Evolutionary conservation across 2,797 vertebrate species (phyloP), one percentile per base, ranked within the genome.

Genomic region (Sebastes reedi): DNA sequence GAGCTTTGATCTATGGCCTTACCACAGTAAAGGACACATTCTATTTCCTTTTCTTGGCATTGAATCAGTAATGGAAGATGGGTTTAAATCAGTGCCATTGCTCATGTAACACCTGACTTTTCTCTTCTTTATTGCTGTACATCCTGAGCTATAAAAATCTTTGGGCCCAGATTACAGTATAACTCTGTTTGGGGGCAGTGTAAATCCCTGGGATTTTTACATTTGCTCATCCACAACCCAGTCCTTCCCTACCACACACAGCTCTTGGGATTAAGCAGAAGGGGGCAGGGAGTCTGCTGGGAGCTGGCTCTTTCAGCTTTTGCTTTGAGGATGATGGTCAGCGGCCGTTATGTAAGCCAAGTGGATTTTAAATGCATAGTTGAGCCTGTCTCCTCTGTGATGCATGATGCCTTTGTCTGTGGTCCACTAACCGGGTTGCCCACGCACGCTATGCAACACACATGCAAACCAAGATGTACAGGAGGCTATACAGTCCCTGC

Each of bases 191-290:
- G 74, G 72, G 80, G 82, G 74, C 83, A 87, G 91, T 77, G 87
- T 91, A 95, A 94, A 95, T 94, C 94, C 92, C 85, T 64, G 68
- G 87, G 81, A 94, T 92, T 94, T 94, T 91, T 91, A 89, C 87
- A 92, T 94, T 90, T 90, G 88, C 87, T 90, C 82, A 87, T 85
- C 82, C 80, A 80, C 85, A 80, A 84, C 80, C 88, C 88, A 89
- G 86, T 86, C 83, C 10, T 81, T 88, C 77, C 61, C 81, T 69
- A 76, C 72, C 67, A 75, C 84, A 82, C 84, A 83, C 82, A 88
- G 83, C 89, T 91, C 88, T 87, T 79, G 88, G 92, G 94, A 95
- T 93, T 94, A 94, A 93, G 87, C 71, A 66, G 89, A 83, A 74
- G 86, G 87, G 93, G 89, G 83, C 12, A 81, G 93, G 88, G 83